Percentiles rank a stretch among this genome's conserved stretches.
phyloP scores from a whole-genome alignment of 2,113 vertebrate genomes.

The Microcebus jonahi region DNA sequence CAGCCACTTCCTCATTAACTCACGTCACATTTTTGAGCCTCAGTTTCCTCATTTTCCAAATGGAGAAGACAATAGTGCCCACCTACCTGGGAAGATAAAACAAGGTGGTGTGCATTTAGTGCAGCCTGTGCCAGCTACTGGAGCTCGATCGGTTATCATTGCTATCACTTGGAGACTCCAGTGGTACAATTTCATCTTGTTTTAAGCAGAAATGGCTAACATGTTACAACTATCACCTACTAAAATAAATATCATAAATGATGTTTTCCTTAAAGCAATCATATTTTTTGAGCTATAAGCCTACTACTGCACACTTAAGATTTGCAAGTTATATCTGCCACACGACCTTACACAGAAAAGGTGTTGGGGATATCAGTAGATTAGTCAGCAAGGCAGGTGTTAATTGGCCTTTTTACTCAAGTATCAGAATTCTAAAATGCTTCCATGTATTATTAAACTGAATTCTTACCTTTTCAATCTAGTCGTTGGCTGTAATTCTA shows the following conservation, averaged over 20 bases:
- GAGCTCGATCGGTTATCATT: not conserved
- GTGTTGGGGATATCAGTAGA: constrained; percentile 66
- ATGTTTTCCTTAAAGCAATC: not conserved
- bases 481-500: not conserved
- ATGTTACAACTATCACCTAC: not conserved
- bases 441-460: constrained; percentile 33
- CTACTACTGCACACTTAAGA: not conserved
- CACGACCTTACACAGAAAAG: constrained; percentile 46
- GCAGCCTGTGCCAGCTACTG: not conserved
- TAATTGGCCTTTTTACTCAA: constrained; percentile 56
- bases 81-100: not conserved
- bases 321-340: not conserved
- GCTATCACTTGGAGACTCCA: constrained; percentile 45
- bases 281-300: not conserved
- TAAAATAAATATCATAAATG: not conserved
- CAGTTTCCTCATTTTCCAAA: not conserved
- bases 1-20: not conserved
- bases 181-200: not conserved
- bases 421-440: constrained; percentile 49
- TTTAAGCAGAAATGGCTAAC: not conserved
- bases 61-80: not conserved
- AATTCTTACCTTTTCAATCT: not conserved
- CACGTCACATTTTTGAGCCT: not conserved
- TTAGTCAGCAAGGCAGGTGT: constrained; percentile 43
- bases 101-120: not conserved